phyloP scores from a whole-genome alignment of 2,113 vertebrate genomes.

The Pampusana beccarii region DNA sequence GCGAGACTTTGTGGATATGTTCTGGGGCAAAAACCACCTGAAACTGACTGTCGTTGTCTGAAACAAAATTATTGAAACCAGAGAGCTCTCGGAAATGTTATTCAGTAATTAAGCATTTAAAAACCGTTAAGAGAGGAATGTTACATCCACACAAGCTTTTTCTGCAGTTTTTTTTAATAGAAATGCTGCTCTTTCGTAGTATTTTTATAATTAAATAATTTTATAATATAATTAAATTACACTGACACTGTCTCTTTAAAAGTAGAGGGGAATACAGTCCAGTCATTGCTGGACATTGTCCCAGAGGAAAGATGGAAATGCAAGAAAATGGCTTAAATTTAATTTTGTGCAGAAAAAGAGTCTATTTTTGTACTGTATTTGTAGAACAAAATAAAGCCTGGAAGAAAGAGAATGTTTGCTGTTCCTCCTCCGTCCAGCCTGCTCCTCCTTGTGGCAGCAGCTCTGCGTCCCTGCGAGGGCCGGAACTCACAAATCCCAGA shows the following conservation, averaged over 20 bases:
- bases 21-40: background rate
- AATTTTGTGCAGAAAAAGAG: background rate
- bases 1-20: background rate
- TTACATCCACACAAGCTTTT: background rate
- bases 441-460: background rate
- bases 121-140: background rate
- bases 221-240: background rate
- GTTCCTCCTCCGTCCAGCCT: background rate
- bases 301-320: background rate
- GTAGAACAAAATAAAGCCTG: conserved; percentile 37
- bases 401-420: background rate
- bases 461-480: background rate
- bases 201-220: background rate
- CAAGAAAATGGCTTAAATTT: background rate
- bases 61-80: background rate
- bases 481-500: background rate
- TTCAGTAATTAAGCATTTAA: background rate
- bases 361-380: conserved; percentile 65
- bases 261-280: background rate
- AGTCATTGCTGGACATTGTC: background rate
- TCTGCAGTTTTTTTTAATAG: background rate
- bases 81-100: background rate
- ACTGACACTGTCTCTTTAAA: background rate
- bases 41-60: background rate
- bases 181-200: background rate